Conservation (phyloP, 2,888 invertebrate species). For the Agonopterix arenella region DNA sequence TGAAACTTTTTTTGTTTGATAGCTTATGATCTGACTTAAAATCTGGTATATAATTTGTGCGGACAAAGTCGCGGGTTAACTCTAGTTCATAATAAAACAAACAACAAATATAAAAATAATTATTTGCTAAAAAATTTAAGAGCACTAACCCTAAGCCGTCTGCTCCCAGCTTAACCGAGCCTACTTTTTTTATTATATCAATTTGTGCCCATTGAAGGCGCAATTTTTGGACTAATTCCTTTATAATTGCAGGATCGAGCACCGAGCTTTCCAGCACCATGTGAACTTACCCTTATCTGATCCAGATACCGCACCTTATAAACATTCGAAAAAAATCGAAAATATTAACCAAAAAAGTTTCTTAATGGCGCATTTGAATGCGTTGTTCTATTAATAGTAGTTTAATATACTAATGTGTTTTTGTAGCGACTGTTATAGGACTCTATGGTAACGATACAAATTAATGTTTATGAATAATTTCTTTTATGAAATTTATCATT, state of each 20-base stretch:
- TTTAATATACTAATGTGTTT: constrained; percentile 18
- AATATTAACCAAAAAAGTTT: constrained; percentile 23
- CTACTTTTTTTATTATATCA: constrained; percentile 73
- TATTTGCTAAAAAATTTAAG: not conserved
- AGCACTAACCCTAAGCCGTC: constrained; percentile 17
- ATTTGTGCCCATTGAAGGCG: constrained; percentile 73
- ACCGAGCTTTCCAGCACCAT: constrained; percentile 40
- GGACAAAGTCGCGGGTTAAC: too few relatives aligned
- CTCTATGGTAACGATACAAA: constrained; percentile 5
- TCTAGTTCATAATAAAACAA: not conserved
- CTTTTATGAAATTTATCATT: not conserved
- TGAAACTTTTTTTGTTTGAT: too few relatives aligned
- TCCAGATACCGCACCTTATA: constrained; percentile 30
- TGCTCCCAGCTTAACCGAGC: constrained; percentile 36
- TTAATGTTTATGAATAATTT: not conserved
- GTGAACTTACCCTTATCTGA: constrained; percentile 61
- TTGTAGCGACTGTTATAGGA: constrained; percentile 14
- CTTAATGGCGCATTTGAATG: constrained; percentile 35
- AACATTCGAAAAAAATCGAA: constrained; percentile 38
- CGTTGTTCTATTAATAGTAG: constrained; percentile 6
- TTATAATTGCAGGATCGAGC: constrained; percentile 70
- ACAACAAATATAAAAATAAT: not conserved
- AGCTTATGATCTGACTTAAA: too few relatives aligned
- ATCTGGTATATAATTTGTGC: too few relatives aligned
- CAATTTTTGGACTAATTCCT: constrained; percentile 70